phyloP scores from a whole-genome alignment of 2,888 invertebrate genomes.

The Aphodius granarius region DNA sequence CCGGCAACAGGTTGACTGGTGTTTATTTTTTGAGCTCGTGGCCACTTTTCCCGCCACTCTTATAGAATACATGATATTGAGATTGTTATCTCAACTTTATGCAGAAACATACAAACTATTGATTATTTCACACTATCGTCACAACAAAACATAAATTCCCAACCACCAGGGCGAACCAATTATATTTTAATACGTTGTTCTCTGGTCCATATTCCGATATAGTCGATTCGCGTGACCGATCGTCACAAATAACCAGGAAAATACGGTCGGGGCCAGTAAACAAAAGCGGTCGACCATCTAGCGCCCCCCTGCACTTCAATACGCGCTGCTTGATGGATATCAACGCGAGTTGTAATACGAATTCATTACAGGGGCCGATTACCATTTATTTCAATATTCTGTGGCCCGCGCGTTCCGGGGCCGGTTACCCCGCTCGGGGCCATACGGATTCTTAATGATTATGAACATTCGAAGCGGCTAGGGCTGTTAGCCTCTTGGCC shows the following conservation, averaged over 20 bases:
- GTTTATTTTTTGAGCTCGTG: conserved; percentile 41
- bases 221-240: neutral
- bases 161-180: neutral
- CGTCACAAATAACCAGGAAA: neutral
- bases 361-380: conserved; percentile 39
- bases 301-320: neutral
- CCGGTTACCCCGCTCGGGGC: conserved; percentile 31
- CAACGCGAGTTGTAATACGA: conserved; percentile 34
- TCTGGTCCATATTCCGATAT: neutral
- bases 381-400: conserved; percentile 42
- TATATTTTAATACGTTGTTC: neutral
- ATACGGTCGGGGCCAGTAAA: neutral
- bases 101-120: no score
- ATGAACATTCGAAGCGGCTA: conserved; percentile 37
- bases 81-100: no score
- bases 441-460: conserved; percentile 34
- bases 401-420: conserved; percentile 31
- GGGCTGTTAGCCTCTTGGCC: conserved; percentile 31
- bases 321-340: conserved; percentile 8
- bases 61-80: no score
- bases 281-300: neutral
- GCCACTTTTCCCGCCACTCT: conserved; percentile 22
- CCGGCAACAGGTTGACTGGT: conserved; percentile 45
- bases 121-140: no score
- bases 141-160: neutral